Percentiles rank a stretch among this genome's conserved stretches.
Conservation (phyloP, 2,113 vertebrate species). For the Bothrops jararaca region DNA sequence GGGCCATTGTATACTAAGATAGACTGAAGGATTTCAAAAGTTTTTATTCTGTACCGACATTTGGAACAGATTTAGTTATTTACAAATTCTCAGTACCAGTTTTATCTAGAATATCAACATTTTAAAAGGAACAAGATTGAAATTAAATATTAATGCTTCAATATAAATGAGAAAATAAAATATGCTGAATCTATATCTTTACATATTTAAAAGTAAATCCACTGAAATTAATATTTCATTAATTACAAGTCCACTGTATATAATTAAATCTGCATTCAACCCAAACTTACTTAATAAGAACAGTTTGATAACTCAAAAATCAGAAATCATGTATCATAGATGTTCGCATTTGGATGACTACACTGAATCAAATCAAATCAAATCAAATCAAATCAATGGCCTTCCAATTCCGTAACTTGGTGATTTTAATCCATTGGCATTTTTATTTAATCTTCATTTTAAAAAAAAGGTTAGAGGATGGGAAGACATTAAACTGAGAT, state of each 20-base stretch:
- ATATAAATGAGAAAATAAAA: not conserved
- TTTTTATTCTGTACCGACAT: constrained; percentile 1
- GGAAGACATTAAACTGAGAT: not conserved
- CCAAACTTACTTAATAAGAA: not conserved
- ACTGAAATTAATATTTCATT: not conserved
- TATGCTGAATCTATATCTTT: not conserved
- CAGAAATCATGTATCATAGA: not conserved
- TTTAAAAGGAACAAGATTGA: not conserved
- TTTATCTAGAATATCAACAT: constrained; percentile 13
- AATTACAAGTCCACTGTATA: not conserved
- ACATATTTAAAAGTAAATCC: not conserved
- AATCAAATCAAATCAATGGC: not conserved
- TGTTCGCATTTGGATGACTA: not conserved
- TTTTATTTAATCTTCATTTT: not conserved
- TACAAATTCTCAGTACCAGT: not conserved
- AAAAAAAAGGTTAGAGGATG: not conserved
- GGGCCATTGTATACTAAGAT: constrained; percentile 29
- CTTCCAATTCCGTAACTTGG: not conserved
- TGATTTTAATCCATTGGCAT: not conserved
- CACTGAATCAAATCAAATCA: not conserved
- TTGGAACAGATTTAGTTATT: not conserved
- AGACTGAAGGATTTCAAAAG: constrained; percentile 34
- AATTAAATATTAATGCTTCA: rapidly evolving
- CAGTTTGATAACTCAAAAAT: not conserved
- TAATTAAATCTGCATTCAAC: not conserved